These are phyloP conservation scores for Ranitomeya variabilis DNA, from an alignment of 2,113 vertebrate genomes.

Conservation along the genomic window DNA sequence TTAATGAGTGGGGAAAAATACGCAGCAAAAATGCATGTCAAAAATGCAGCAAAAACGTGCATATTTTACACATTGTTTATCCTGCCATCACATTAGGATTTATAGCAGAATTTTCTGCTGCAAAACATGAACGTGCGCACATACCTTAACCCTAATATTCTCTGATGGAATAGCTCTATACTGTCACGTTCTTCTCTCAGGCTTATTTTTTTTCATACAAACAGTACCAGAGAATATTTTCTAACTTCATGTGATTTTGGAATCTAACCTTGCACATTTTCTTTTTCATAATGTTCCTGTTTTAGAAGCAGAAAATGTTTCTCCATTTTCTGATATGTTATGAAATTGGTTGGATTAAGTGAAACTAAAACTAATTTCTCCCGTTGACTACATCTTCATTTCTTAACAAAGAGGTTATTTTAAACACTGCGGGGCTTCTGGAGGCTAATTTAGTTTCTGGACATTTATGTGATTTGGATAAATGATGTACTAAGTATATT, in stretches of 20 bases:
- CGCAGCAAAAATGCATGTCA: no score
- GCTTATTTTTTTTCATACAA: no score
- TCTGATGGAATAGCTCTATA: no score
- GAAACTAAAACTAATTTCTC: neutral
- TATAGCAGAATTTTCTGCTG: no score
- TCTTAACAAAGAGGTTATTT: slow-evolving; percentile 6
- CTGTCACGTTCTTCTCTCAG: no score
- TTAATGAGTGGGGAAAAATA: no score
- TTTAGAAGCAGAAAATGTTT: neutral
- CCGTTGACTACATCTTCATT: slow-evolving; percentile 9
- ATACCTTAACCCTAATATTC: neutral
- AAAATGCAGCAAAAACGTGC: no score
- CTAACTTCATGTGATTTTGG: neutral
- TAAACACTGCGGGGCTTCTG: neutral
- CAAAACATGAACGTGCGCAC: no score
- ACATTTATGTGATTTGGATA: neutral
- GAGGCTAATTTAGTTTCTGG: slow-evolving; percentile 1
- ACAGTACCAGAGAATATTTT: neutral
- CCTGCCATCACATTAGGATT: no score
- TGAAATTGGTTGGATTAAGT: neutral
- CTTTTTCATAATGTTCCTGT: neutral
- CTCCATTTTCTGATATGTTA: no score
- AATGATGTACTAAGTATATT: neutral
- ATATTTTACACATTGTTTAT: no score
- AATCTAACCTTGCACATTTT: neutral